Base-by-base conservation (phyloP, 1,140 invertebrate genomes). In the Paralvinella palmiformis region DNA sequence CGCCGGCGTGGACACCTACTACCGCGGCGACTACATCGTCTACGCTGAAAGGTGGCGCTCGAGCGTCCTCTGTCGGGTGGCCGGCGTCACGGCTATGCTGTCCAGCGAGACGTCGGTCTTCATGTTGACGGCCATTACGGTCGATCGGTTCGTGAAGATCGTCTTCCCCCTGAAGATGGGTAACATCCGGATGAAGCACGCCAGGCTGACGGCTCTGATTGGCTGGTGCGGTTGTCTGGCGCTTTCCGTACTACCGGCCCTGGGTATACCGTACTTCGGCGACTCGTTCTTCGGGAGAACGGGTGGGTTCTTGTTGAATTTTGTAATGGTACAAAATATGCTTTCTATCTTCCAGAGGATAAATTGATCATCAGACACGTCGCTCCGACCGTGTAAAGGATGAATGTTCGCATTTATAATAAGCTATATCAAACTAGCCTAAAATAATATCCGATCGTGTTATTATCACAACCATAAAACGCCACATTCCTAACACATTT, bases 61-160 rank as follows among this genome's bases (percentile, higher is more conserved):
- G 5, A 73, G 75, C 53, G 29, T 20, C 5, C 24, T 59, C 10
- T 76, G 75, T 65, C 63, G 65, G 33, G 13, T 68, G 22, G 72
- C 73, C 15, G 75, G 75, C 17, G 63, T 73, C 33, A 48, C 75
- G 20, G 65, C 73, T 6, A 68, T 68, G 1, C 37, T 73, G 17
- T 75, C 73, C 32, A 68, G 50, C 37, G 69, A 75, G 60, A 68
- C 67, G 35, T 75, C 73, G 0, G 68, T 69, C 10, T 63, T 70
- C 29, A 73, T 72, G 57, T 63, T 76, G 24, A 66, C 67, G 33
- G 53, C 74, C 10, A 73, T 75, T 48, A 71, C 74, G 5, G 17
- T 73, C 3, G 74, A 76, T 37, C 52, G 74, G 17, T 66, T 69
- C 35, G 37, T 76, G 2, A 63, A 59, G 1, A 63, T 76, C 7